These are phyloP conservation scores for Cuniculus paca DNA, from an alignment of 2,797 vertebrate genomes.

Conservation along the genomic window DNA sequence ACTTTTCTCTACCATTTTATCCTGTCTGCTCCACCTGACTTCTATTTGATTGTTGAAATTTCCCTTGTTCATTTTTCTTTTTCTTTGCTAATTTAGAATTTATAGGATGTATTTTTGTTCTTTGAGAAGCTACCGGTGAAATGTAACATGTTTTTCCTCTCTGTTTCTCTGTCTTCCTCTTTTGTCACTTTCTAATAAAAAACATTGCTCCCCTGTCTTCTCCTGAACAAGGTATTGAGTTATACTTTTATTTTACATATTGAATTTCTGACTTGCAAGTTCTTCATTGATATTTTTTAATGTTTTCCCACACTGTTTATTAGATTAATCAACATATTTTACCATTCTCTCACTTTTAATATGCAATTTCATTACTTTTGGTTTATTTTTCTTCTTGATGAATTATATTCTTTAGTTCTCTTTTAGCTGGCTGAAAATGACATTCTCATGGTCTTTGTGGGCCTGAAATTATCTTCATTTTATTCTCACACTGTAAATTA, in stretches of 20 bases:
- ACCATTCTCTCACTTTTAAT: neutral
- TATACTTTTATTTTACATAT: neutral
- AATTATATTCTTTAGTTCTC: neutral
- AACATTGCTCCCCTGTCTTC: neutral
- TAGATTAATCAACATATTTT: neutral
- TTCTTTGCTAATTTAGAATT: neutral
- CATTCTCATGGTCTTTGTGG: neutral
- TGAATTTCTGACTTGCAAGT: neutral
- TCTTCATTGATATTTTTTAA: neutral
- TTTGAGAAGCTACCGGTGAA: neutral
- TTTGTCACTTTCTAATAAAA: neutral
- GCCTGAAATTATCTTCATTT: neutral
- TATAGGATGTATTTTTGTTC: neutral
- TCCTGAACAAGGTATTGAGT: neutral
- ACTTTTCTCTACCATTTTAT: neutral
- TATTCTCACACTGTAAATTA: neutral
- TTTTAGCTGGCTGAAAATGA: neutral
- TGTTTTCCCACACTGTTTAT: neutral
- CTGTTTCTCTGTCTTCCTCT: neutral
- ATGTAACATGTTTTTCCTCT: neutral
- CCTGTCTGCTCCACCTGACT: neutral
- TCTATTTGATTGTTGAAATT: neutral
- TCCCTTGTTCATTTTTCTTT: neutral
- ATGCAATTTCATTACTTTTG: conserved; percentile 4
- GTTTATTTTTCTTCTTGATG: neutral